Base-by-base conservation (phyloP, 2,797 vertebrate species). In the Enteromius viviparus region DNA sequence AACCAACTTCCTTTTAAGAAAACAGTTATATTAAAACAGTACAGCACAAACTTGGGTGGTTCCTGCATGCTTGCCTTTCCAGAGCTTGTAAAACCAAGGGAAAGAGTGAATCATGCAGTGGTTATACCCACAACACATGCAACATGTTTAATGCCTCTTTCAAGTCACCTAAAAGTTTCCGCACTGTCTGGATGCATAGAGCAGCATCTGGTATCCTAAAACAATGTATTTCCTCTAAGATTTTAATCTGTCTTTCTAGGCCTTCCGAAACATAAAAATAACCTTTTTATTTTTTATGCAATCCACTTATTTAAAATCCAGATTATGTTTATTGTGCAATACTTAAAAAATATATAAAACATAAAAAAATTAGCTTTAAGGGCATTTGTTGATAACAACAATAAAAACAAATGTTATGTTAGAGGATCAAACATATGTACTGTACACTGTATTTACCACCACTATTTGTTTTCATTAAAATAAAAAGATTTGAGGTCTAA, bases 101-200 rank as follows among this genome's bases (percentile, higher is more conserved):
- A 88, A 86, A 87, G 51, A 82, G 84, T 89, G 88, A 89, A 88
- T 89, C 88, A 89, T 65, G 66, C 80, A 34, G 45, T 49, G 37
- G 65, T 45, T 83, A 79, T 40, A 49, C 74, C 60, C 71, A 87
- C 74, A 85, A 84, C 64, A 83, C 77, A 85, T 78, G 51, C 80
- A 78, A 45, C 70, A 84, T 42, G 40, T 79, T 26, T 82, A 6
- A 68, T 70, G n/a, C 42, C 77, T 84, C 55, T 80, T 40, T 84
- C 45, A 21, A 29, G 62, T 60, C 75, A 70, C 45, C 83, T 34
- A 75, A 68, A 53, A 77, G 76, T 80, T 88, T 88, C 81, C 82
- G 64, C 62, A 37, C 53, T 45, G 53, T 81, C 75, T 82, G 58
- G 3, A 84, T 47, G 78, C 21, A 72, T 51, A 85, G 5, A 69